These are phyloP conservation scores for Eugnorisma glareosa DNA, from an alignment of 2,888 invertebrate genomes.

Conservation along the genomic window DNA sequence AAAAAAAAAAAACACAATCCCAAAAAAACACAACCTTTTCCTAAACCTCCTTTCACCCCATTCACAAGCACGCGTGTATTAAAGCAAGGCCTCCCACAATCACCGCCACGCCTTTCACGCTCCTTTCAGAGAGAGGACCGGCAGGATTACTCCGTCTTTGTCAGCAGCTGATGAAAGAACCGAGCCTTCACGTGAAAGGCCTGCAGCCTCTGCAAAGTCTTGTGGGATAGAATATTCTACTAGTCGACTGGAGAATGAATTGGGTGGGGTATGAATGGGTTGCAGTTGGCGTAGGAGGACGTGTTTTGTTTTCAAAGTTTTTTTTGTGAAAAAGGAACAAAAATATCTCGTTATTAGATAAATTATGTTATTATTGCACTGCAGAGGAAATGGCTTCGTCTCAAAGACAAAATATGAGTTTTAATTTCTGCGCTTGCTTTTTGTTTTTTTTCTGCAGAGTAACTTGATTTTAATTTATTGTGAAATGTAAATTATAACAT, in stretches of 20 bases:
- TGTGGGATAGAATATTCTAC: slow-evolving; percentile 68
- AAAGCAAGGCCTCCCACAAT: slow-evolving; percentile 52
- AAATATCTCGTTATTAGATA: neutral
- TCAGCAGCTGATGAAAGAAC: slow-evolving; percentile 65
- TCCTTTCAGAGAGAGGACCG: slow-evolving; percentile 52
- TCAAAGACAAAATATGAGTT: neutral
- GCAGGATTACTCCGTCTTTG: slow-evolving; percentile 69
- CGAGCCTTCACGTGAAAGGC: slow-evolving; percentile 57
- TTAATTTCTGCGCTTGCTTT: neutral
- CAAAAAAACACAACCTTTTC: slow-evolving; percentile 1
- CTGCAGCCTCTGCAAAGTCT: slow-evolving; percentile 50
- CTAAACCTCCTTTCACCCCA: slow-evolving; percentile 26
- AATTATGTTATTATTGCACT: neutral
- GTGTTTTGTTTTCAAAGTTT: neutral
- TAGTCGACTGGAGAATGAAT: slow-evolving; percentile 49
- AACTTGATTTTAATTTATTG: neutral
- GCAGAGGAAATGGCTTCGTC: neutral
- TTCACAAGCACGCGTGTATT: slow-evolving; percentile 29
- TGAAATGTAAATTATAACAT: neutral
- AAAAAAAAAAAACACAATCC: slow-evolving; percentile 17
- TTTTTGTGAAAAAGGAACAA: neutral
- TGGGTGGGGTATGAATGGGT: slow-evolving; percentile 28
- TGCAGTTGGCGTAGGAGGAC: too few species aligned
- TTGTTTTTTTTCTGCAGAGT: neutral
- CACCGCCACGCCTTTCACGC: slow-evolving; percentile 56